These are phyloP conservation scores for Gopherus flavomarginatus DNA, from an alignment of 2,113 vertebrate species.

Conservation along the genomic window DNA sequence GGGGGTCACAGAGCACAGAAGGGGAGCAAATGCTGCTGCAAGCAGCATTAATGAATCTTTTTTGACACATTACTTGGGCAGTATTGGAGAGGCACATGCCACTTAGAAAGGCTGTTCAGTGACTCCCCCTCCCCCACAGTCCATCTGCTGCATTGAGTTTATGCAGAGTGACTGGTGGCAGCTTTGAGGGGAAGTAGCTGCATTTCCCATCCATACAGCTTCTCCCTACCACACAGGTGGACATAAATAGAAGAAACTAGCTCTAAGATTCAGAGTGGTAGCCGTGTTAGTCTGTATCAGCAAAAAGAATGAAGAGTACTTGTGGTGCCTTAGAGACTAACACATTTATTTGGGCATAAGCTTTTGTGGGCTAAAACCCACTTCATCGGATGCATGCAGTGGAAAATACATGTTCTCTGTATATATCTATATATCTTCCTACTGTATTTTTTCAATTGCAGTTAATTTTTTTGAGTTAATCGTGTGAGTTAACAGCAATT, in stretches of 20 bases:
- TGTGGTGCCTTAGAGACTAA: too few species aligned
- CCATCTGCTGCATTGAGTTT: conserved; percentile 12
- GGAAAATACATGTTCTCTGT: too few species aligned
- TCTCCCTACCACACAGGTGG: background rate
- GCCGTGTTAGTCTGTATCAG: too few species aligned
- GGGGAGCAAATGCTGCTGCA: background rate
- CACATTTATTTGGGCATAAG: too few species aligned
- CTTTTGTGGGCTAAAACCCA: too few species aligned
- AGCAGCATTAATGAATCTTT: conserved; percentile 45
- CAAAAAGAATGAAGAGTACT: too few species aligned
- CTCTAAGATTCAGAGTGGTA: background rate
- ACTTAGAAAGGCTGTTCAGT: background rate
- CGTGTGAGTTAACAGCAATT: too few species aligned
- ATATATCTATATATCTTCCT: too few species aligned
- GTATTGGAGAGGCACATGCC: background rate
- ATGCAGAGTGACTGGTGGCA: rapidly evolving
- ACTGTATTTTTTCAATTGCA: too few species aligned
- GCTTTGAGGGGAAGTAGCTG: background rate
- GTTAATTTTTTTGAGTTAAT: too few species aligned
- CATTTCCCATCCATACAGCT: rapidly evolving
- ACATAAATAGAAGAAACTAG: background rate
- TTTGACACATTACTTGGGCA: background rate
- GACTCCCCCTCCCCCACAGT: background rate
- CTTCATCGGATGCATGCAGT: too few species aligned
- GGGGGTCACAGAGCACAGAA: conserved; percentile 30